phyloP scores from a whole-genome alignment of 2,888 invertebrate species.

The Monochamus alternatus region DNA sequence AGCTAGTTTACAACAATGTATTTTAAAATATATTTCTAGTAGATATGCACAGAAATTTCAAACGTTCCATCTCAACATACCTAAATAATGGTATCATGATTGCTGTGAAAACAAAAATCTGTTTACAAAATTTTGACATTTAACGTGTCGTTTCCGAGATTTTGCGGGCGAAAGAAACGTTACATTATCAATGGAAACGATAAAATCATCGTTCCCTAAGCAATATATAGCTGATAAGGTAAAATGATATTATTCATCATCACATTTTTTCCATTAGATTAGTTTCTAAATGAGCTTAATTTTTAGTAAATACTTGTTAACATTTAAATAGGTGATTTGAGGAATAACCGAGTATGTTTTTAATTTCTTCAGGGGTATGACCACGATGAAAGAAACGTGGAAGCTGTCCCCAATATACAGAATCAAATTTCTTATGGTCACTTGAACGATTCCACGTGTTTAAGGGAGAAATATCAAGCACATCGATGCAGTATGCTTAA shows the following conservation, averaged over 20 bases:
- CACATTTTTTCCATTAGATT: not conserved
- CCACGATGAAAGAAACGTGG: not conserved
- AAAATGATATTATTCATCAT: constrained; percentile 4
- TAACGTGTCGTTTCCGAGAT: constrained; percentile 42
- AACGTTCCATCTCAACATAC: too few species aligned
- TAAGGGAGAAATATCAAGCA: not conserved
- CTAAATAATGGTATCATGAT: not conserved
- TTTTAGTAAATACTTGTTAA: too few species aligned
- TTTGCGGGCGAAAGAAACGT: constrained; percentile 25
- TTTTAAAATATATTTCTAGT: too few species aligned
- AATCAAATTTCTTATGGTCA: constrained; percentile 11
- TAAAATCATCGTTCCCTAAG: constrained; percentile 52
- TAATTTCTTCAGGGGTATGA: constrained; percentile 10
- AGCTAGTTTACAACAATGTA: too few species aligned
- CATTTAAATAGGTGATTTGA: too few species aligned
- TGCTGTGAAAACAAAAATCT: constrained; percentile 38
- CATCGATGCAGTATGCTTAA: not conserved
- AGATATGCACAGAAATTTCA: too few species aligned
- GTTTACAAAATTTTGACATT: constrained; percentile 44
- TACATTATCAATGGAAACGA: constrained; percentile 57
- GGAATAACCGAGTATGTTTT: not conserved
- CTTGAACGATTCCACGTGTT: not conserved
- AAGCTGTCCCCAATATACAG: not conserved
- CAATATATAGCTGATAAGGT: constrained; percentile 48
- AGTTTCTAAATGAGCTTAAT: too few species aligned